Evolutionary conservation across 2,797 vertebrate genomes (phyloP), one percentile per base, ranked within the genome.

Genomic region (Cottoperca gobio): DNA sequence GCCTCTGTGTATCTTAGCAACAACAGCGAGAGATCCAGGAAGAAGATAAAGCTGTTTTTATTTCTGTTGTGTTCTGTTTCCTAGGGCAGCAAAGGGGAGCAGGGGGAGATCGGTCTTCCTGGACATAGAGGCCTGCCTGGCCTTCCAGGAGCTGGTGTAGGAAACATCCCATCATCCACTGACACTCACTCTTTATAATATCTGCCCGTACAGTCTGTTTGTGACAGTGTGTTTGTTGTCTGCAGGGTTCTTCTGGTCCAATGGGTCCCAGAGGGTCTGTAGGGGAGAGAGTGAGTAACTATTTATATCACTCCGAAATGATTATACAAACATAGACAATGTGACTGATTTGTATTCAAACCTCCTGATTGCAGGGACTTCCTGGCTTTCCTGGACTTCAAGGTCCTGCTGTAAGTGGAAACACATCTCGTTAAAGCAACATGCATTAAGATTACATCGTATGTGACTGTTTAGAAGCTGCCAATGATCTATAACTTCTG

Each of bases 221-320:
- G 35, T 83, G 39, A 70, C 8, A 46, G 45, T 73, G 52, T 63
- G 39, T 55, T 79, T 73, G n/a, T 70, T 76, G 7, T 80, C 65
- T 77, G 12, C 83, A 96, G 95, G 95, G 95, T 70, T 23, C 85
- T 17, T 42, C 87, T 74, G 95, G 95, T 14, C 86, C 79, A 37
- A 92, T 96, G 93, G 95, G 95, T 45, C 93, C 95, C 66, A 86
- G 95, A 82, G 95, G 95, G 21, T 50, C 84, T 23, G 93, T 96
- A 23, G 95, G 95, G 28, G 95, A 96, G 81, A 89, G 95, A 88
- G 95, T 96, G 88, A 94, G 95, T 90, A 60, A n/a, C 60, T 4
- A 19, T 45, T 68, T 52, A 59, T 11, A 50, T 62, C 10, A 13
- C 16, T 52, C 70, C 2, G 11, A 37, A 63, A 60, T 48, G 1